Base-by-base conservation (phyloP, 2,113 vertebrate genomes). In the Chrysemys picta region DNA sequence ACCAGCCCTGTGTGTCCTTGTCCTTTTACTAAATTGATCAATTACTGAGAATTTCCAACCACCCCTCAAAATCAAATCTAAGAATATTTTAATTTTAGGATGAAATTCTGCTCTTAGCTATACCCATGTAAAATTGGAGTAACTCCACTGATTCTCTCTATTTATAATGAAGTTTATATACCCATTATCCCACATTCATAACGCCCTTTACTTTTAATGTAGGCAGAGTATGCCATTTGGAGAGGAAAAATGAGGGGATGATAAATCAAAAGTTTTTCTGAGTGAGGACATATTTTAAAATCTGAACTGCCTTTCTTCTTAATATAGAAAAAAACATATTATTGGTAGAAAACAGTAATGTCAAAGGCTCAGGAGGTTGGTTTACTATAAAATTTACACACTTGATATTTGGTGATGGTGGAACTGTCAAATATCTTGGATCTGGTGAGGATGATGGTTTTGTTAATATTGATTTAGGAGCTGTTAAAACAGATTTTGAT, bases 381-480 rank as follows among this genome's bases (percentile, higher is more conserved):
- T 38, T 93, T 56, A 83, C 10, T 89, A 17, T n/a, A 4, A 84
- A 31, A 35, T n/a, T 87, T 86, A 98, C 97, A 79, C 97, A 99
- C 99, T 99, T 99, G 97, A 95, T 80, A 24, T 96, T 98, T 47
- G 98, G 97, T 3, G 98, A 98, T 0, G 98, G 96, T 4, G 98
- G 93, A 90, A 98, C 90, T 1, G 97, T 93, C 84, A 98, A 98
- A 86, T 99, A 98, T 97, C 98, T 98, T 35, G 98, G 97, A 85
- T 99, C 98, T 4, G 98, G 97, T 38, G 99, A 98, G 1, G 98
- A 96, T 1, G 98, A 97, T 0, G 99, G 99, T 87, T 99, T 99
- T 92, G 98, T 99, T 29, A 99, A 91, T 83, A 99, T 99, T 29
- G 99, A 99, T 96, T 99, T 99, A 50, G 99, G 99, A 84, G 99